Evolutionary conservation across 2,113 vertebrate species (phyloP), one percentile per base, ranked within the genome.

Genomic region (Phoenicopterus ruber): DNA sequence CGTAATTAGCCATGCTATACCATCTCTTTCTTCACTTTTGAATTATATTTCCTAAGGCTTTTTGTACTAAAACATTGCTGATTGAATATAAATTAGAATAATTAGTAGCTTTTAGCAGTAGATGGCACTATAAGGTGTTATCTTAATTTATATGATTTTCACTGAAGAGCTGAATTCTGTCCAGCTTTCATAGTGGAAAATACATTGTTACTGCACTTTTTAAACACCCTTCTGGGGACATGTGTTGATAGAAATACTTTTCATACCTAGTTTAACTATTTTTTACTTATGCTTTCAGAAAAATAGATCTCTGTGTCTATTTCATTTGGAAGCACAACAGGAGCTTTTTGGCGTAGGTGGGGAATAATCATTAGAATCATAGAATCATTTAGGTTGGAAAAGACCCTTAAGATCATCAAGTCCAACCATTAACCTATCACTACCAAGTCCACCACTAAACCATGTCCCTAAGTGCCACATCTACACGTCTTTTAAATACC

Each of bases 91-190:
- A 77, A 90, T 94, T 85, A 88, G 55, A 69, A 85, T 80, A 65
- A 93, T 84, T 72, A 82, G 58, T 91, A 50, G 54, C 42, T 79
- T 79, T 87, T 91, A 96, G 59, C 89, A 95, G 86, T 86, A 97
- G 86, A 88, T 94, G 89, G 72, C 80, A 91, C 94, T 91, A 42
- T 82, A 93, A 96, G 91, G 74, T 81, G 38, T 93, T 44, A 52
- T 46, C 29, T 46, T 65, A 82, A 94, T 90, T 96, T 85, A 63
- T 54, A 81, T 26, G 32, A 59, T 70, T 92, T 92, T 69, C 22
- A 17, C 59, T 65, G 52, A 76, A 34, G 17, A 69, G 15, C 19
- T 58, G 44, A 77, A 69, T 72, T 46, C 18, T 78, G 14, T 65
- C 44, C 15, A 63, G 36, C 11, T 34, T 52, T 74, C 25, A 54